phyloP scores from a whole-genome alignment of 2,888 invertebrate species.

The Leucophenga montana region DNA sequence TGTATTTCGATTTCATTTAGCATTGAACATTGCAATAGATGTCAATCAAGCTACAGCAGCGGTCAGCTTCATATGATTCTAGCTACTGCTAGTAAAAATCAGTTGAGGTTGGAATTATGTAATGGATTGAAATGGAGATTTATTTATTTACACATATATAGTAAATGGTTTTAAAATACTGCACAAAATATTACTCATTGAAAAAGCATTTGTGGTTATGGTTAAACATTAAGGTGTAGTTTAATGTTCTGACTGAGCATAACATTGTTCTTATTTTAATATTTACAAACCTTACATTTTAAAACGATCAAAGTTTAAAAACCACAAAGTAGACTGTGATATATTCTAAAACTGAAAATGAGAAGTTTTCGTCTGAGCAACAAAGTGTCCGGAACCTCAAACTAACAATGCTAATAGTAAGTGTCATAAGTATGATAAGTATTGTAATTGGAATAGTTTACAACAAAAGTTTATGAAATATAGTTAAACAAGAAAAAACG shows the following conservation, averaged over 20 bases:
- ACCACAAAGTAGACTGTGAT: background rate
- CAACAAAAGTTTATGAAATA: no score
- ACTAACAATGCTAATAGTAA: no score
- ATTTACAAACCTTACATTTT: constrained; percentile 1
- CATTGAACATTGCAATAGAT: constrained; percentile 47
- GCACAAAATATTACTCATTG: no score
- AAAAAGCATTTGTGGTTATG: background rate
- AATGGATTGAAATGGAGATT: background rate
- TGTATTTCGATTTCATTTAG: constrained; percentile 43
- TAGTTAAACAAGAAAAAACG: no score
- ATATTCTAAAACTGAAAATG: constrained; percentile 3
- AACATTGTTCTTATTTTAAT: background rate
- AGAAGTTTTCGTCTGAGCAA: background rate
- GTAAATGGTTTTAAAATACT: background rate
- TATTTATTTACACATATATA: background rate
- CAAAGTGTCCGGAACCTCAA: no score
- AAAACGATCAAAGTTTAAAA: constrained; percentile 5
- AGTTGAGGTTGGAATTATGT: no score
- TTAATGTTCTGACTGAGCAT: constrained; percentile 6
- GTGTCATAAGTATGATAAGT: no score
- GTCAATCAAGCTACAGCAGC: constrained; percentile 29
- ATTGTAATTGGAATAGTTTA: no score
- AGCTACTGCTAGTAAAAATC: no score
- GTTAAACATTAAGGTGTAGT: background rate
- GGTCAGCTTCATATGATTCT: background rate